Percentiles rank a stretch among this genome's conserved stretches.
phyloP scores from a whole-genome alignment of 1,140 invertebrate species.

The Magallana angulata region DNA sequence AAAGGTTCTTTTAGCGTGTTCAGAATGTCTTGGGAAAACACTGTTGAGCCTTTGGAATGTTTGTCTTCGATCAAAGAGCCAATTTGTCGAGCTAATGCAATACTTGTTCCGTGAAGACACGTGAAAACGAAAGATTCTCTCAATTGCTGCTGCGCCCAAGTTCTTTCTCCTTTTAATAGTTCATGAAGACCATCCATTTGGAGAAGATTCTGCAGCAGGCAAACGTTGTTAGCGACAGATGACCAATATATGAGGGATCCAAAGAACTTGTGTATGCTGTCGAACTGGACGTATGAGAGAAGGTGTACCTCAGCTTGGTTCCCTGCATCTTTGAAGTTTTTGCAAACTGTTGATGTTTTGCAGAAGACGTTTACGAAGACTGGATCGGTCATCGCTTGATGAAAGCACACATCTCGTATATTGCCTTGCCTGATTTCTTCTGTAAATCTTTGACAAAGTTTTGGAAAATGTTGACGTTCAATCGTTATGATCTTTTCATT shows the following conservation, averaged over 20 bases:
- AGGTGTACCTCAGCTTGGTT: neutral
- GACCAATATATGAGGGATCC: conserved; percentile 3
- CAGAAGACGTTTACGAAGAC: neutral
- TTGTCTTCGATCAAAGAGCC: neutral
- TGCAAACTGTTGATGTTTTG: neutral
- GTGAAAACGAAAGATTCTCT: conserved; percentile 25
- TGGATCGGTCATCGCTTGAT: conserved; percentile 2
- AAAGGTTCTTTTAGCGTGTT: conserved; percentile 8
- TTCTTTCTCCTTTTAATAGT: neutral
- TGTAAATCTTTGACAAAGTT: neutral
- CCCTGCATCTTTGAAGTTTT: neutral
- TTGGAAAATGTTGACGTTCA: conserved; percentile 11
- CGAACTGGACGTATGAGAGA: conserved; percentile 7
- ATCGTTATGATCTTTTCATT: conserved; percentile 22
- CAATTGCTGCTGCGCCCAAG: neutral
- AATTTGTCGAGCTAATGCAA: neutral
- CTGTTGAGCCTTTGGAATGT: neutral
- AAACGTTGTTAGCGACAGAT: neutral
- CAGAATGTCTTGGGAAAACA: conserved; percentile 1
- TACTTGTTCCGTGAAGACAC: neutral
- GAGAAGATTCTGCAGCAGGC: neutral
- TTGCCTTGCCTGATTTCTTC: conserved; percentile 24
- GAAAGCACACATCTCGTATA: conserved; percentile 17
- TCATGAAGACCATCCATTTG: neutral
- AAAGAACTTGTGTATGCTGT: conserved; percentile 13